A percentile compares a stretch with the other conserved stretches of the same genome.
Conservation (phyloP, 2,113 vertebrate genomes). For the Psittacula cyanocephala region DNA sequence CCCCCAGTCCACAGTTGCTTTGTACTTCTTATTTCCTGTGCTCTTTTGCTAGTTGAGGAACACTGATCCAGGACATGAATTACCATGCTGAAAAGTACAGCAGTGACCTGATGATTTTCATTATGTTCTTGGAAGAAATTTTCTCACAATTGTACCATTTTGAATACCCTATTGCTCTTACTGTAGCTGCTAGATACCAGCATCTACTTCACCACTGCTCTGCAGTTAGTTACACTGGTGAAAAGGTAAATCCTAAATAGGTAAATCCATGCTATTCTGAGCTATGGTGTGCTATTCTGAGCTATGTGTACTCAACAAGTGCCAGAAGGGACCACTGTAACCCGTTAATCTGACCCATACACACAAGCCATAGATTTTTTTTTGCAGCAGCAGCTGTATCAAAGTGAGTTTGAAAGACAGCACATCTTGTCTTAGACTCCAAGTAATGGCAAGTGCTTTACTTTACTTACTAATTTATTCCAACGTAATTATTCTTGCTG, state of each 20-base stretch:
- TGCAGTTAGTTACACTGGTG: background rate
- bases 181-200: background rate
- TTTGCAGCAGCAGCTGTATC: background rate
- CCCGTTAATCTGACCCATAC: background rate
- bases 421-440: background rate
- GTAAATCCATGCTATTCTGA: background rate
- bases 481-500: slow-evolving; percentile 50
- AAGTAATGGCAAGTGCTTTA: background rate
- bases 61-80: background rate
- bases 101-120: background rate
- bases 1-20: background rate
- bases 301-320: background rate
- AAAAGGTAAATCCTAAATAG: background rate
- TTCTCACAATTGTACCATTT: background rate
- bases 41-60: background rate
- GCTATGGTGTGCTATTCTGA: background rate
- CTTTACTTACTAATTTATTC: slow-evolving; percentile 34
- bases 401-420: background rate
- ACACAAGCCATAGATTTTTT: background rate
- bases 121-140: background rate
- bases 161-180: background rate
- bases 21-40: background rate
- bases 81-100: background rate
- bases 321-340: background rate
- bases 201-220: background rate